A percentile compares a stretch with the other conserved stretches of the same genome.
Evolutionary conservation across 1,140 invertebrate species (phyloP).

Genomic region (Lasaia peninsularis): DNA sequence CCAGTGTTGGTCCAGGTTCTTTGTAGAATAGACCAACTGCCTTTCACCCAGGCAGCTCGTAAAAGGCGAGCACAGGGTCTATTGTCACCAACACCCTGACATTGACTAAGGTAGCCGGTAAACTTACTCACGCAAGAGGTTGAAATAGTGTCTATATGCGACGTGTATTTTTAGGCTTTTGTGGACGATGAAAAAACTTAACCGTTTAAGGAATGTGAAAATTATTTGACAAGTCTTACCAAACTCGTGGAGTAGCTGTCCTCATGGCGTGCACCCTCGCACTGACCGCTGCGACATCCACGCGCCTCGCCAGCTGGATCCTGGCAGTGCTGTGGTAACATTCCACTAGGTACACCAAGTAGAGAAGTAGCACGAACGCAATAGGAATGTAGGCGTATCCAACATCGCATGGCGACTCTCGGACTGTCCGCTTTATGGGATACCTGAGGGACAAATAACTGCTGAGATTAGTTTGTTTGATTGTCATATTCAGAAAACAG

Average conservation of each 20-base stretch:
- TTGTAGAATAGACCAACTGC: no score
- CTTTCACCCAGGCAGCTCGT: no score
- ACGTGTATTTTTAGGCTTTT: no score
- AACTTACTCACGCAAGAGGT: no score
- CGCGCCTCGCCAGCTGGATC: constrained; percentile 80
- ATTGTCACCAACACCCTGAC: no score
- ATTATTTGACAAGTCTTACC: constrained; percentile 70
- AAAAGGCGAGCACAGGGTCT: no score
- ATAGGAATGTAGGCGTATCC: constrained; percentile 93
- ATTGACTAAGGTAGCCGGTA: no score
- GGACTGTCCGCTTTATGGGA: constrained; percentile 80
- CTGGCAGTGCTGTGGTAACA: constrained; percentile 89
- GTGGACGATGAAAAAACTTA: background rate
- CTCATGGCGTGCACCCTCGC: constrained; percentile 84
- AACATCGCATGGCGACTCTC: constrained; percentile 88
- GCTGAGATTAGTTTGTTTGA: constrained; percentile 12
- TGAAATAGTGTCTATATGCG: no score
- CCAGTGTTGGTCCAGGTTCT: no score
- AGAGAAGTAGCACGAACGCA: constrained; percentile 88
- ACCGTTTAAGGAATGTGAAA: background rate
- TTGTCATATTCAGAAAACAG: background rate
- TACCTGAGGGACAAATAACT: constrained; percentile 63
- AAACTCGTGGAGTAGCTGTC: constrained; percentile 86
- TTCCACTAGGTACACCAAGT: constrained; percentile 90
- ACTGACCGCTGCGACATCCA: constrained; percentile 82